phyloP scores from a whole-genome alignment of 2,113 vertebrate species.

The Scatophagus argus region DNA sequence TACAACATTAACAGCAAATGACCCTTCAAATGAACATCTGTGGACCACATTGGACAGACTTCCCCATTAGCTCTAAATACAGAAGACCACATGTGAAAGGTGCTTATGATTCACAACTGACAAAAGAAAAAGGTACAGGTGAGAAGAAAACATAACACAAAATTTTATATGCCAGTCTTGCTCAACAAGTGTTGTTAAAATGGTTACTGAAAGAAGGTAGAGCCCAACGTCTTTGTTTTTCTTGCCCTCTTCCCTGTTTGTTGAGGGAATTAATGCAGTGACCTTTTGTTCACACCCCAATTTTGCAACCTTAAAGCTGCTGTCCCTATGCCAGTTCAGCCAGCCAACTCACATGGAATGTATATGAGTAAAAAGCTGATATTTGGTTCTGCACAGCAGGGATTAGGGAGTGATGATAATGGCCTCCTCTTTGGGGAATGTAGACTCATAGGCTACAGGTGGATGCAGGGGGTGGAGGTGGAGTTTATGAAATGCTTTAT shows the following conservation, averaged over 20 bases:
- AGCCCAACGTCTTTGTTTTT: background rate
- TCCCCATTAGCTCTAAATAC: constrained; percentile 45
- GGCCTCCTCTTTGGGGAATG: background rate
- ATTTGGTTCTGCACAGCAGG: background rate
- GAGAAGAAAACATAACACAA: constrained; percentile 18
- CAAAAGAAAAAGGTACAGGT: constrained; percentile 45
- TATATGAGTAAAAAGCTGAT: background rate
- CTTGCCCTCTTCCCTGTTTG: constrained; percentile 16
- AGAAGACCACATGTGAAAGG: constrained; percentile 65
- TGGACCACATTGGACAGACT: constrained; percentile 56
- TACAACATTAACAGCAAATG: constrained; percentile 78
- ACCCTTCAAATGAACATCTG: constrained; percentile 83
- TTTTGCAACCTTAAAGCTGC: constrained; percentile 2
- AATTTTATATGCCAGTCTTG: constrained; percentile 3
- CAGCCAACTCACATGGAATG: background rate
- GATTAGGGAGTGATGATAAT: background rate
- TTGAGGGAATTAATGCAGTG: constrained; percentile 7
- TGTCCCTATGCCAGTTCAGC: background rate
- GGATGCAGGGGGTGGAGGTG: background rate
- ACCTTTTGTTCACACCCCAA: constrained; percentile 27
- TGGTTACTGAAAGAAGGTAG: background rate
- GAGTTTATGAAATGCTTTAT: background rate
- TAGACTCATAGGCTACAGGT: background rate
- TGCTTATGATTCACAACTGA: constrained; percentile 51
- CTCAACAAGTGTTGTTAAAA: background rate